Evolutionary conservation across 2,113 vertebrate species (phyloP).

Genomic region (Sarotherodon lohbergeri): DNA sequence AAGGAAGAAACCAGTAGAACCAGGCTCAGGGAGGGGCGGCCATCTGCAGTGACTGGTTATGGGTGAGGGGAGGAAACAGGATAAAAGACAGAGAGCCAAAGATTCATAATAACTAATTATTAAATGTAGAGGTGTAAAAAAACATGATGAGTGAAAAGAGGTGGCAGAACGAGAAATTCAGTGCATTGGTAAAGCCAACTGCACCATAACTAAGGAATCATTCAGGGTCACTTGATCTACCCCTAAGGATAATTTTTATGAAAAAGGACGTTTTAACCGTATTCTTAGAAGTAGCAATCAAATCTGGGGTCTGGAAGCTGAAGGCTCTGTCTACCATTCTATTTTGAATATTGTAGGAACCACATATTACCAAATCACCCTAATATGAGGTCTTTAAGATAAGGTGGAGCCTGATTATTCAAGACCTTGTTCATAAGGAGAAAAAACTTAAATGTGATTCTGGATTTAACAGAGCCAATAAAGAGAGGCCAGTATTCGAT

Average conservation of each 20-base stretch:
- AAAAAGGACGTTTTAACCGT: not conserved
- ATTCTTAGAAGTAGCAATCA: not conserved
- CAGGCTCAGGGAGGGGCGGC: not conserved
- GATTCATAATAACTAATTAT: not conserved
- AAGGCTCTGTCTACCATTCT: not conserved
- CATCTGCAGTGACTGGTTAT: not conserved
- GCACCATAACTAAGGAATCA: not conserved
- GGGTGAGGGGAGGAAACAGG: not conserved
- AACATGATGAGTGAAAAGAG: not conserved
- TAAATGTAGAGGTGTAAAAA: not conserved
- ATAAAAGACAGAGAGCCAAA: not conserved
- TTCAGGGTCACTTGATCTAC: not conserved
- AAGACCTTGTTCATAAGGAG: not conserved
- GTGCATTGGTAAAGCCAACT: not conserved
- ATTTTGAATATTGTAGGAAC: not conserved
- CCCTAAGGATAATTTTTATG: accelerated
- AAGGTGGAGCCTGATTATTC: not conserved
- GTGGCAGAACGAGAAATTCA: not conserved
- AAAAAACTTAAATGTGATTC: not conserved
- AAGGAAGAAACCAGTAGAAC: not conserved
- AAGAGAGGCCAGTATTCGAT: not conserved
- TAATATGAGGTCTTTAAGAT: not conserved
- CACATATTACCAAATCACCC: not conserved
- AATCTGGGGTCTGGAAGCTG: not conserved
- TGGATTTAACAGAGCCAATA: not conserved